Base-by-base conservation (phyloP, 1,140 invertebrate species). In the Euschistus heros region DNA sequence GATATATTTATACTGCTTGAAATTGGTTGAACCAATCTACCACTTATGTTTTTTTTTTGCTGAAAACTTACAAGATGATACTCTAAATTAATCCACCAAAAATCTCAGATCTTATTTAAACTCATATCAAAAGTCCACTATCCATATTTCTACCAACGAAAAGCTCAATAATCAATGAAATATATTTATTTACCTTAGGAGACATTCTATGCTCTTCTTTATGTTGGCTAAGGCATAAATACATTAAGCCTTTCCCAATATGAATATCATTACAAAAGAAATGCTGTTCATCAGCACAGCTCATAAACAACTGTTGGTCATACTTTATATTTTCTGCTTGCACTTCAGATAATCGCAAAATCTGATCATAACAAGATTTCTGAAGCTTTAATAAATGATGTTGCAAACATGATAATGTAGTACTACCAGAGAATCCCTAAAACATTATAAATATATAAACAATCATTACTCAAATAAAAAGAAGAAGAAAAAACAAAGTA, bases 301-400 rank as follows among this genome's bases (percentile, higher is more conserved):
- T 37, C 13, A 10, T 15, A 55, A 66, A 42, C 20, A 98, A 77
- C 55, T 66, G 30, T 67, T 90, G 79, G 76, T 98, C 95, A 37
- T 95, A 76, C 73, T 94, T 92, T 55, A 95, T 88, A 73, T 94
- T 92, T 70, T 93, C 92, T 0, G 91, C 86, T 76, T 95, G 92
- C 27, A 94, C 81, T 75, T 98, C 92, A 2, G 92, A 88, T 2
- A 95, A 77, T 55, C 86, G 81, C 66, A 91, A 82, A 8, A 96
- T 85, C 75, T 94, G 86, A 67, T 84, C 82, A 72, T 82, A 83
- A 75, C 91, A 98, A 30, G 80, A 76, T 20, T 76, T 67, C 27
- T 76, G 76, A 7, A 92, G 74, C 15, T 74, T 71, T 30, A 82
- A 77, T 27, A 84, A 75, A 64, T 81, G 79, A 66, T 81, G 81